Base-by-base conservation (phyloP, 2,113 vertebrate genomes). In the Ornithorhynchus anatinus region DNA sequence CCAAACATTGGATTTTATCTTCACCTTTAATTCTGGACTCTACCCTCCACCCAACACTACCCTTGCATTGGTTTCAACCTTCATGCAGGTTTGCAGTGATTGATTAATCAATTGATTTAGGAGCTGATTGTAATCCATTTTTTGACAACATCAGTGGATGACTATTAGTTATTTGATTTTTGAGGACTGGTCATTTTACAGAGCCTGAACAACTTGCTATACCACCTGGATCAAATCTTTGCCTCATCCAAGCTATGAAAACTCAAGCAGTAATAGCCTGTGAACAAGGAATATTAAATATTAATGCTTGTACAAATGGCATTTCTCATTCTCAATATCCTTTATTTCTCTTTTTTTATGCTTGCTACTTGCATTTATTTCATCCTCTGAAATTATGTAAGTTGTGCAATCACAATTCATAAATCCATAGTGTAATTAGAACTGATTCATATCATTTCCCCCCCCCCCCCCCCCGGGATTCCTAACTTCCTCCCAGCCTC, bases 261-360 rank as follows among this genome's bases (percentile, higher is more conserved):
- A 86, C 81, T 80, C 54, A 51, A 67, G 53, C 5, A 19, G 77
- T 81, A 86, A 87, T 58, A 75, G 77, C 72, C 85, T 80, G 84
- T 85, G 86, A 69, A 75, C 81, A 51, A 59, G 69, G 59, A 72
- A 56, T 78, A 66, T 84, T 85, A 80, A 88, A 85, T 90, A 89
- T 85, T 90, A 86, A 88, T 82, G 78, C 50, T 74, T 40, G 17
- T 37, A 73, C 80, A 82, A 82, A 86, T 71, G 80, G 76, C 78
- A 69, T 63, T 33, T 40, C 60, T 71, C 47, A 64, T 82, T 75
- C 62, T 51, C 65, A 69, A 32, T 23, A 56, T 70, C 70, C 68
- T 59, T 77, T 68, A 51, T 63, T 74, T 79, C 58, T 61, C 38
- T 70, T 6, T 31, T 31, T 74, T 32, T 39, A 44, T 1, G 3